phyloP scores from a whole-genome alignment of 2,113 vertebrate species.

The Oreochromis niloticus region DNA sequence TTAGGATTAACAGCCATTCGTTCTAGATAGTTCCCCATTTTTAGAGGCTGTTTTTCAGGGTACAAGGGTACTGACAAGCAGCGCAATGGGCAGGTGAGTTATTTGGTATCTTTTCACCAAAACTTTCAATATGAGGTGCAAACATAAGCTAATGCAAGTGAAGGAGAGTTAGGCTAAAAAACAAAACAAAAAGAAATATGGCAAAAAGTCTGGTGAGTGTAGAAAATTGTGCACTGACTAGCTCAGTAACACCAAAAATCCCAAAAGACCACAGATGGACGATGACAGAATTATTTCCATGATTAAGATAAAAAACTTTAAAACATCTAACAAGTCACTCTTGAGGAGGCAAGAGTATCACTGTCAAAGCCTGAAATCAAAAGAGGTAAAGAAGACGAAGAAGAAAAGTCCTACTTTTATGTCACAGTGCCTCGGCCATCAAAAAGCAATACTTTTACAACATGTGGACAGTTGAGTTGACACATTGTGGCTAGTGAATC shows the following conservation, averaged over 20 bases:
- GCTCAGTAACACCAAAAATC: not conserved
- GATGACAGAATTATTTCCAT: not conserved
- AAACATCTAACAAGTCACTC: not conserved
- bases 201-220: not conserved
- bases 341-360: not conserved
- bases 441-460: not conserved
- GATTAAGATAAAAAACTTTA: not conserved
- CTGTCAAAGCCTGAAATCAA: not conserved
- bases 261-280: not conserved
- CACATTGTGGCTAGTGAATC: not conserved
- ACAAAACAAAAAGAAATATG: accelerated
- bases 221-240: accelerated
- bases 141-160: accelerated
- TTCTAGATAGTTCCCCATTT: not conserved
- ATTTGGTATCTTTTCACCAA: not conserved
- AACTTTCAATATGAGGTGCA: accelerated
- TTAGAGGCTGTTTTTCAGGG: not conserved
- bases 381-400: not conserved
- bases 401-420: accelerated
- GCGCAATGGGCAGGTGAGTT: not conserved
- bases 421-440: accelerated
- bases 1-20: not conserved
- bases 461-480: accelerated
- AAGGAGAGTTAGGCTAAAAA: not conserved
- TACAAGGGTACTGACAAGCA: not conserved